phyloP scores from a whole-genome alignment of 92 coral and sea anemone species.

The Epizoanthus fatuus region DNA sequence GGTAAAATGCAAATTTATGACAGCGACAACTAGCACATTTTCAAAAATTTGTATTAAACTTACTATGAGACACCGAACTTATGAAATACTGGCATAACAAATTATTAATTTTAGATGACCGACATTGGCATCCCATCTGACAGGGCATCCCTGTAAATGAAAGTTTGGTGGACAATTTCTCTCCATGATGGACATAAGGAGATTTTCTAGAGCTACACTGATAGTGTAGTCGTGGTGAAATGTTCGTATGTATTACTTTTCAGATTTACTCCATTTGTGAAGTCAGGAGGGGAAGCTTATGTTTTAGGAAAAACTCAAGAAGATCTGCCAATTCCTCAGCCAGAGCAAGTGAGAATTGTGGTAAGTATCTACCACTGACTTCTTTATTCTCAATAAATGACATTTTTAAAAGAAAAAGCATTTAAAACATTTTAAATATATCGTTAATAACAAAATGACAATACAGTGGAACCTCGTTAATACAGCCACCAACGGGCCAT shows the following conservation, averaged over 20 bases:
- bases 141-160: background rate
- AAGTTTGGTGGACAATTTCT: background rate
- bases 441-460: too few species aligned
- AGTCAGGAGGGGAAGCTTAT: slow-evolving; percentile 98
- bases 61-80: too few species aligned
- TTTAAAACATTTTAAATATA: too few species aligned
- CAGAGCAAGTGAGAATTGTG: slow-evolving; percentile 75
- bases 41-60: too few species aligned
- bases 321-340: slow-evolving; percentile 72
- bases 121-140: background rate
- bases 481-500: too few species aligned
- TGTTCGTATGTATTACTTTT: background rate
- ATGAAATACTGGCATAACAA: too few species aligned
- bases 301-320: slow-evolving; percentile 85
- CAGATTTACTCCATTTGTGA: slow-evolving; percentile 97
- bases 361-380: slow-evolving; percentile 43
- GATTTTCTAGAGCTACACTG: background rate
- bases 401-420: too few species aligned
- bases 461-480: too few species aligned
- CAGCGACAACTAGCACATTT: background rate
- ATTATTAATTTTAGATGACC: too few species aligned
- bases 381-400: too few species aligned
- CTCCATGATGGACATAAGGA: background rate
- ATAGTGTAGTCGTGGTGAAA: background rate
- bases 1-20: too few species aligned